Conservation (phyloP, 2,113 vertebrate species). For the Enhydra lutris region DNA sequence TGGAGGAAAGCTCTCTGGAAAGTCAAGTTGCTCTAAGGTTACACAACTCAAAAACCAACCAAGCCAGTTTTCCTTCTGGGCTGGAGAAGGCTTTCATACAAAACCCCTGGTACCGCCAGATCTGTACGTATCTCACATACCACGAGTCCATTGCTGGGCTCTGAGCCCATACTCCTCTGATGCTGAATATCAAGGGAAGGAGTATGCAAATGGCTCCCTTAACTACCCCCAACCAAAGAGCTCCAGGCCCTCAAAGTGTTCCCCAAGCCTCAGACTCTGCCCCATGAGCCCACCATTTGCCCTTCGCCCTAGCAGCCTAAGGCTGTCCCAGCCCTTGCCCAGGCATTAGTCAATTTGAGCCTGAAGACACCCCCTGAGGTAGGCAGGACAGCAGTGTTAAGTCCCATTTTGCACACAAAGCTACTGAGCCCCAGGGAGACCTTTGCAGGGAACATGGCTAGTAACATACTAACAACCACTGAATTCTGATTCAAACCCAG, state of each 20-base stretch:
- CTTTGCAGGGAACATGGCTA: background rate
- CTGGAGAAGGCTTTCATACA: background rate
- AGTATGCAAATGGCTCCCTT: background rate
- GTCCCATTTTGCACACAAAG: background rate
- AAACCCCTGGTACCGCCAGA: background rate
- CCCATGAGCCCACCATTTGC: background rate
- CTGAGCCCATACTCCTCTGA: background rate
- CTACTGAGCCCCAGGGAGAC: background rate
- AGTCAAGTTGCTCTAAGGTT: background rate
- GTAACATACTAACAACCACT: background rate
- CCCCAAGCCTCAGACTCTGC: background rate
- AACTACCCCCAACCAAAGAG: background rate
- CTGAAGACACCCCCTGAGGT: background rate
- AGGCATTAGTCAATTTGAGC: background rate
- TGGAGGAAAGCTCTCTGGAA: background rate
- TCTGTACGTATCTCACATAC: background rate
- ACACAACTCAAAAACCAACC: background rate
- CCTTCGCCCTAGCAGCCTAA: background rate
- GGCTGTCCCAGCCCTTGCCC: background rate
- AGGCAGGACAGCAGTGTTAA: background rate
- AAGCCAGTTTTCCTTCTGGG: background rate
- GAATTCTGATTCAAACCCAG: background rate
- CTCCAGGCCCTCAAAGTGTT: background rate
- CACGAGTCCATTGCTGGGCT: background rate
- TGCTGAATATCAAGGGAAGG: background rate